These are phyloP conservation scores for Stigmatopora argus DNA, from an alignment of 2,113 vertebrate genomes.

Conservation along the genomic window DNA sequence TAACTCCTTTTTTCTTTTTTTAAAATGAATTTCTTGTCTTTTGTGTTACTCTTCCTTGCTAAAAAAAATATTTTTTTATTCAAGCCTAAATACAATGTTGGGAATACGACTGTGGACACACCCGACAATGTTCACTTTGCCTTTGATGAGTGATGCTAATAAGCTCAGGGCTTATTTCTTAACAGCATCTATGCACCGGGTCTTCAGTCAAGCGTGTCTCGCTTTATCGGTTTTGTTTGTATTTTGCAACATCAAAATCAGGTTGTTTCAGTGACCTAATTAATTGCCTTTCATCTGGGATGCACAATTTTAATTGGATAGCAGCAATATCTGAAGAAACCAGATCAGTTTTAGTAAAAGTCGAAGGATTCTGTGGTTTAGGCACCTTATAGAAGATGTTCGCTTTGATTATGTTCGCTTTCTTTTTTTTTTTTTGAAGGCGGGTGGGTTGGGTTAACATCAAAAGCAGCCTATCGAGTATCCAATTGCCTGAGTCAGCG, in stretches of 20 bases:
- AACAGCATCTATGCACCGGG: background rate
- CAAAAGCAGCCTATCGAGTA: conserved; percentile 47
- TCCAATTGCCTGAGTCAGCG: conserved; percentile 35
- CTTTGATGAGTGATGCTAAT: no score
- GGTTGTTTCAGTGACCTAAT: background rate
- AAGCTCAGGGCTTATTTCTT: background rate
- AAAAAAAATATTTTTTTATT: no score
- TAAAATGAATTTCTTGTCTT: no score
- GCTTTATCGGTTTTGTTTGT: background rate
- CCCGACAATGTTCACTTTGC: no score
- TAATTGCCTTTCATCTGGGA: background rate
- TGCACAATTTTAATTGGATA: background rate
- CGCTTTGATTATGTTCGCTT: conserved; percentile 55
- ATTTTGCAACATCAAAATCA: background rate
- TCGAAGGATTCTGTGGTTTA: conserved; percentile 51
- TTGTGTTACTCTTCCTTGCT: no score
- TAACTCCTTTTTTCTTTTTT: no score
- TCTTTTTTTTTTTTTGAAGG: conserved; percentile 64
- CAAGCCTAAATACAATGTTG: no score
- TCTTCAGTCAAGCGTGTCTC: background rate
- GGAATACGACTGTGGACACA: no score
- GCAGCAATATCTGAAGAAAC: background rate
- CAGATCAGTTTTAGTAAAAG: conserved; percentile 44
- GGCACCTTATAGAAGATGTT: conserved; percentile 50
- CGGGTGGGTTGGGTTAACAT: conserved; percentile 5